A percentile compares a stretch with the other conserved stretches of the same genome.
These are phyloP conservation scores for Lumbricus terrestris DNA, from an alignment of 2,888 invertebrate genomes.

Conservation along the genomic window DNA sequence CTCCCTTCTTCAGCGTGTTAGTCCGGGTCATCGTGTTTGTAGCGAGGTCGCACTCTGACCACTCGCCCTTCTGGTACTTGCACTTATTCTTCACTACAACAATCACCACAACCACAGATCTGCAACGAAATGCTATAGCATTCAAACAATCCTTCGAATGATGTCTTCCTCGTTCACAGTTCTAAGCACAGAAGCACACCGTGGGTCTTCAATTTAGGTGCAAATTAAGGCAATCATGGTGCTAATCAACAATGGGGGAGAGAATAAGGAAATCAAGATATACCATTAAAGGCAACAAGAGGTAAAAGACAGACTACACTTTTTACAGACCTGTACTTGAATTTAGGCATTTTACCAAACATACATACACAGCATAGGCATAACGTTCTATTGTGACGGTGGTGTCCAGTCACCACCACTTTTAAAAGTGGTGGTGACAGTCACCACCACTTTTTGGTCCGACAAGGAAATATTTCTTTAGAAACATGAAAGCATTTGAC, in stretches of 20 bases:
- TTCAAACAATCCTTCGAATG: not conserved
- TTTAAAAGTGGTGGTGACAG: no score
- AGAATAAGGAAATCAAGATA: no score
- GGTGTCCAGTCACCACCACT: no score
- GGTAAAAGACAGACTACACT: not conserved
- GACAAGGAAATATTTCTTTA: no score
- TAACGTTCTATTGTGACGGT: no score
- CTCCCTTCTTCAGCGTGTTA: slow-evolving; percentile 27
- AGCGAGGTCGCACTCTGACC: slow-evolving; percentile 27
- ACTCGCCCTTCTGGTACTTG: slow-evolving; percentile 27
- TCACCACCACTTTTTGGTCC: no score
- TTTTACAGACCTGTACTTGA: not conserved
- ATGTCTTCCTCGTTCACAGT: no score
- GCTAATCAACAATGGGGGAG: no score
- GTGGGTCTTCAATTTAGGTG: not conserved
- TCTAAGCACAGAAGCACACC: not conserved
- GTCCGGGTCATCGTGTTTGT: slow-evolving; percentile 26
- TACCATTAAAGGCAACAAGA: not conserved
- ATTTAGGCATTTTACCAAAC: no score
- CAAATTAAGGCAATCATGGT: not conserved
- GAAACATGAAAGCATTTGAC: no score
- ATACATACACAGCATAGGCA: no score
- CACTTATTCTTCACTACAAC: slow-evolving; percentile 6
- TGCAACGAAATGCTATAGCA: not conserved
- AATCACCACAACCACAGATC: not conserved